These are phyloP conservation scores for Tortrix viridana DNA, from an alignment of 2,888 invertebrate genomes.

Conservation along the genomic window DNA sequence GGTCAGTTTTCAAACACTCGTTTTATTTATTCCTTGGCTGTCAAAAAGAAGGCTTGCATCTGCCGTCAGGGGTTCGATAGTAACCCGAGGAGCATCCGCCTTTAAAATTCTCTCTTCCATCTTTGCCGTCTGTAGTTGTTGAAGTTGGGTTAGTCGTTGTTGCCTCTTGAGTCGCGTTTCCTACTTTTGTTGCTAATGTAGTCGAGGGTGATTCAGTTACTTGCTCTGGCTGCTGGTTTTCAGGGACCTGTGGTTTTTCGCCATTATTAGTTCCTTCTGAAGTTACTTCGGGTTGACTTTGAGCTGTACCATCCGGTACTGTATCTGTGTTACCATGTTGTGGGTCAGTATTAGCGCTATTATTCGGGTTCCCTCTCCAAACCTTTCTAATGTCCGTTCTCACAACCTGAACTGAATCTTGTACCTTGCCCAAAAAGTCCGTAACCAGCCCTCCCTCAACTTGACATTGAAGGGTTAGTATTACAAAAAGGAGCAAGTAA, in stretches of 20 bases:
- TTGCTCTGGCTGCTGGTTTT: constrained; percentile 6
- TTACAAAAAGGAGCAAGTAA: constrained; percentile 48
- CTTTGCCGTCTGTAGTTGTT: constrained; percentile 46
- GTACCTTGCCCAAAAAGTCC: constrained; percentile 51
- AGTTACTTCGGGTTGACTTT: constrained; percentile 7
- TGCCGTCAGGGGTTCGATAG: constrained; percentile 64
- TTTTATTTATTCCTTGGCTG: constrained; percentile 34
- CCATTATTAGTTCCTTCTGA: constrained; percentile 11
- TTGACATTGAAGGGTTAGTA: constrained; percentile 46
- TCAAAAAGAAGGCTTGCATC: constrained; percentile 62
- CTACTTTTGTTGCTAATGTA: constrained; percentile 33
- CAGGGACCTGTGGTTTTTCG: not conserved
- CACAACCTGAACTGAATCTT: constrained; percentile 47
- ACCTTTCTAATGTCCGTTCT: constrained; percentile 49
- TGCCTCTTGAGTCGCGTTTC: constrained; percentile 23
- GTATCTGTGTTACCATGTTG: constrained; percentile 18
- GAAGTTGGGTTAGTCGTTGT: constrained; percentile 25
- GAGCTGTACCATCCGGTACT: constrained; percentile 4
- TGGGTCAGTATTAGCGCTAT: constrained; percentile 26
- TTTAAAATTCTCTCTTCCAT: constrained; percentile 62
- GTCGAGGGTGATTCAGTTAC: constrained; percentile 13
- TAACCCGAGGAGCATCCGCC: constrained; percentile 63
- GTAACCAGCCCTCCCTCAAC: constrained; percentile 51
- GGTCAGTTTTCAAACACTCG: not conserved
- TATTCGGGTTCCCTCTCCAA: constrained; percentile 38